Evolutionary conservation across 2,888 invertebrate species (phyloP).

Genomic region (Ariolimax columbianus): DNA sequence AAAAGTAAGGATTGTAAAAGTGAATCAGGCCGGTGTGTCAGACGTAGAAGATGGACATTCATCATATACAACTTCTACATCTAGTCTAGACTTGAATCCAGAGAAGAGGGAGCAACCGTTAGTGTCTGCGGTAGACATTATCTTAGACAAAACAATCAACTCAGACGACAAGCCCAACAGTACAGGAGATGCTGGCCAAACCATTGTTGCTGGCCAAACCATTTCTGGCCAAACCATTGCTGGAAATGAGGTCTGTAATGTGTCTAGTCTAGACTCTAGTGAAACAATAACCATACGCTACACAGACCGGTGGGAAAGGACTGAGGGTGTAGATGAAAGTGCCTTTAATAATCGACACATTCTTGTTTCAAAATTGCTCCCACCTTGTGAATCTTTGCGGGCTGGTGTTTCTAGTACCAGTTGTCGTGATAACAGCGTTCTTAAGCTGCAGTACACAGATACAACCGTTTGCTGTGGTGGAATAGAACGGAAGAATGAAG

Average conservation of each 20-base stretch:
- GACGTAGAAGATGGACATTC: neutral
- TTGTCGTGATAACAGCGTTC: neutral
- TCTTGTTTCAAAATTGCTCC: neutral
- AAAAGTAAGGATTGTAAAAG: neutral
- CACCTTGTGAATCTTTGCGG: neutral
- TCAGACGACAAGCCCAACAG: too few relatives aligned
- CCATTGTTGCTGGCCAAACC: too few relatives aligned
- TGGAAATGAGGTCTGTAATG: too few relatives aligned
- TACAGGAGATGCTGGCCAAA: too few relatives aligned
- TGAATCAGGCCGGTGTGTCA: neutral
- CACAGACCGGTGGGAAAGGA: slow-evolving; percentile 30
- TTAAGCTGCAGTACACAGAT: neutral
- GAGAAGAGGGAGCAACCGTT: neutral
- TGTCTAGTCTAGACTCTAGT: neutral
- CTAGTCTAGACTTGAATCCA: neutral
- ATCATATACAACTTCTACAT: neutral
- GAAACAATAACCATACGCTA: neutral
- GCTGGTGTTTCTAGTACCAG: neutral
- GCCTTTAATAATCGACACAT: neutral
- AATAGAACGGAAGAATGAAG: neutral
- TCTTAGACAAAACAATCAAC: neutral
- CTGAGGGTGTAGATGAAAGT: neutral
- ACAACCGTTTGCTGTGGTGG: neutral
- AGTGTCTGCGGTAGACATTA: neutral
- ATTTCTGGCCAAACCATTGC: too few relatives aligned